Percentiles rank a stretch among this genome's conserved stretches.
Conservation (phyloP, 2,888 invertebrate genomes). For the Hetaerina titia region DNA sequence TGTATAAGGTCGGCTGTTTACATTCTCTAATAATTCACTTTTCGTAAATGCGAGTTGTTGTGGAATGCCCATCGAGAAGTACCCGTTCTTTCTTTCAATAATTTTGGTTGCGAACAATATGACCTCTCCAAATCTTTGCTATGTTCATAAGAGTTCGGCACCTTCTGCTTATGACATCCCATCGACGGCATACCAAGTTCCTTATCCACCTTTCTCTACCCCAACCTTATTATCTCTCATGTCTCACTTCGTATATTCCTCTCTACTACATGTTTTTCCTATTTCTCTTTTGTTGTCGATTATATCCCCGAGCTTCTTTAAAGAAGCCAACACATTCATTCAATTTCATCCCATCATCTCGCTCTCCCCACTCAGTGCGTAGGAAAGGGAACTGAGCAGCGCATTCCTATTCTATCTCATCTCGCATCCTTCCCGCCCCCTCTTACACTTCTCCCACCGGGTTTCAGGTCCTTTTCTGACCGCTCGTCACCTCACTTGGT, state of each 20-base stretch:
- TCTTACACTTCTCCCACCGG: neutral
- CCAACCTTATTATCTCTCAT: neutral
- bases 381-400: neutral
- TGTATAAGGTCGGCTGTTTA: no score
- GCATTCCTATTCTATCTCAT: neutral
- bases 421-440: neutral
- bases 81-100: no score
- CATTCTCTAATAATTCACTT: no score
- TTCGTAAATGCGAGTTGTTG: no score
- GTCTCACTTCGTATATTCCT: neutral
- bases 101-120: no score
- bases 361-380: neutral
- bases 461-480: neutral
- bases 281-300: neutral
- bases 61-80: no score
- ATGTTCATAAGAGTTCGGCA: neutral
- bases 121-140: neutral
- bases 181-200: neutral
- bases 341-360: neutral
- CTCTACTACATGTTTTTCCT: neutral
- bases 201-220: neutral
- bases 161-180: neutral
- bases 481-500: no score
- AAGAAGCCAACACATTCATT: neutral
- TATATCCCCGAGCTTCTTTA: neutral